Base-by-base conservation (phyloP, 2,797 vertebrate genomes). In the Tympanoctomys barrerae region DNA sequence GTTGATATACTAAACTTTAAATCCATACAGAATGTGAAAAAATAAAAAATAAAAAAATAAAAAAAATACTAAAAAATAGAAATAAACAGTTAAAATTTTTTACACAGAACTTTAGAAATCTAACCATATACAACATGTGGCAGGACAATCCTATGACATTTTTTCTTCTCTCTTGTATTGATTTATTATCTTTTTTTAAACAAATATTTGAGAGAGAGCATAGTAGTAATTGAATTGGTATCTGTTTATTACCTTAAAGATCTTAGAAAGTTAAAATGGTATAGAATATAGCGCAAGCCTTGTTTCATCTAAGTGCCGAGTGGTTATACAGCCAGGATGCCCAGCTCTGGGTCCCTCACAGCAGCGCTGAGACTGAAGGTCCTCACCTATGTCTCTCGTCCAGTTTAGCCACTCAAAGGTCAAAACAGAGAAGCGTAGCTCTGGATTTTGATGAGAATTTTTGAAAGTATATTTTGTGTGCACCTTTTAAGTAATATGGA, bases 361-460 rank as follows among this genome's bases (percentile, higher is more conserved):
- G 9, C 9, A 6, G 16, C 26, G 1, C 46, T 80, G 39, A 26
- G 36, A 36, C 12, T 13, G 49, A 64, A 28, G 16, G 66, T 1
- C 10, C 57, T 21, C 11, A 7, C 0, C 9, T 33, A 59, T 54
- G 61, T 90, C 52, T 1, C 26, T 87, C 9, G 61, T 92, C 12
- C 10, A n/a, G 11, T n/a, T 61, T 84, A 54, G 28, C 13, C 13
- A 7, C 22, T 79, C 21, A 71, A 64, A 24, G 66, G 49, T 89
- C 31, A 82, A 96, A 75, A 33, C 13, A 62, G 19, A 59, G 85
- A 90, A 66, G 36, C 46, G n/a, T 24, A 71, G 2, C 73, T 78
- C n/a, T n/a, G 11, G 18, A 46, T 94, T 83, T 91, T 64, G 33
- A 33, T 62, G 1, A 84, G 64, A 70, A n/a, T 70, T 83, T 94